Evolutionary conservation across 1,140 invertebrate genomes (phyloP).

Genomic region (Neotoxoptera formosana): DNA sequence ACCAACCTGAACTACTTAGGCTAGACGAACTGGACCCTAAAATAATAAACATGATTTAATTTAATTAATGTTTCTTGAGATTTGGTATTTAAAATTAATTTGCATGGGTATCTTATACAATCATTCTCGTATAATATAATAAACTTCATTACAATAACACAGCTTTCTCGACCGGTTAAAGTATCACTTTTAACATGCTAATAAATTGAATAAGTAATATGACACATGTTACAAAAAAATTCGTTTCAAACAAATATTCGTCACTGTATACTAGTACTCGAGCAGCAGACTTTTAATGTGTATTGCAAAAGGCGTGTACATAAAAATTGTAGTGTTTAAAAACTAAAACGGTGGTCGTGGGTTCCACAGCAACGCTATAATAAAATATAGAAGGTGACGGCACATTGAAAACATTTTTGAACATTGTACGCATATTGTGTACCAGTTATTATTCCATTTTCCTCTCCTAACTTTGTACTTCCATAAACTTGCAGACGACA

Average conservation of each 20-base stretch:
- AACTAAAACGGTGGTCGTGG: not conserved
- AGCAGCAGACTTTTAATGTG: not conserved
- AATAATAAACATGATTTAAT: slow-evolving; percentile 59
- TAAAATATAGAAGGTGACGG: not conserved
- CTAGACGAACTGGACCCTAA: slow-evolving; percentile 64
- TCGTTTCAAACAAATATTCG: not conserved
- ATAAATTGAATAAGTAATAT: not conserved
- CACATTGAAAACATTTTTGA: not conserved
- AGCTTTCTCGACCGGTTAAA: slow-evolving; percentile 38
- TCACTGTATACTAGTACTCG: not conserved
- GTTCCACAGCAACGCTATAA: not conserved
- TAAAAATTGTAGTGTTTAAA: not conserved
- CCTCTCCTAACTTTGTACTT: not conserved
- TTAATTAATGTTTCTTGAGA: not conserved
- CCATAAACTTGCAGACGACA: not conserved
- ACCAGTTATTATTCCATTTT: slow-evolving; percentile 15
- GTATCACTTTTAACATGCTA: not conserved
- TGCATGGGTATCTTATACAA: not conserved
- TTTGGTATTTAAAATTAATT: not conserved
- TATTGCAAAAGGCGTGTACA: not conserved
- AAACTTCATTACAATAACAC: not conserved
- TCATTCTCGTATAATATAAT: not conserved
- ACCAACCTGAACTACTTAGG: slow-evolving; percentile 64
- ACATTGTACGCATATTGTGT: not conserved
- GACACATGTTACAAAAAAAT: not conserved